A percentile compares a stretch with the other conserved stretches of the same genome.
These are phyloP conservation scores for Scaptomyza hsui DNA, from an alignment of 1,140 invertebrate genomes.

Conservation along the genomic window DNA sequence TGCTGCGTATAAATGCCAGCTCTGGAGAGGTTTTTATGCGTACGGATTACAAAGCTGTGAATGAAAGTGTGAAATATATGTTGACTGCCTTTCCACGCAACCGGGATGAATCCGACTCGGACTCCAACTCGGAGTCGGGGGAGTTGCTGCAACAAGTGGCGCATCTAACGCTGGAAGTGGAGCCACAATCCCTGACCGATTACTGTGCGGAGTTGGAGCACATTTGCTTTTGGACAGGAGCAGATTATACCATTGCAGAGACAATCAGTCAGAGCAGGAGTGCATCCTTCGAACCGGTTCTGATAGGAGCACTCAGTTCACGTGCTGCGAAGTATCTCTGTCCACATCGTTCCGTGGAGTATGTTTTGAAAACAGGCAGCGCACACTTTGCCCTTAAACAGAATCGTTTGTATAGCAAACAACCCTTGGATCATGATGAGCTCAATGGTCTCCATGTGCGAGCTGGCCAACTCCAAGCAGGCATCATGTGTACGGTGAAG, in stretches of 20 bases:
- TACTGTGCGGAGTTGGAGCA: conserved; percentile 74
- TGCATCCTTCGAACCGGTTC: conserved; percentile 53
- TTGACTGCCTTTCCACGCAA: conserved; percentile 62
- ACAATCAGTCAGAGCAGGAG: neutral
- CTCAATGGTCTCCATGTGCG: conserved; percentile 46
- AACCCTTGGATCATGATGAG: conserved; percentile 74
- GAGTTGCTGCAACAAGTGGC: conserved; percentile 52
- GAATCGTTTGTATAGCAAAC: conserved; percentile 63
- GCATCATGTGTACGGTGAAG: conserved; percentile 61
- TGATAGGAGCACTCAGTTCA: conserved; percentile 64
- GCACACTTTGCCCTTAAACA: conserved; percentile 63
- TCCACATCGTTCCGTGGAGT: conserved; percentile 52
- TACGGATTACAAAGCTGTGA: conserved; percentile 58
- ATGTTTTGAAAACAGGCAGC: conserved; percentile 54
- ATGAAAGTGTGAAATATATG: conserved; percentile 53
- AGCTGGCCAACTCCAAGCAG: conserved; percentile 51
- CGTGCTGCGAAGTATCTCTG: conserved; percentile 73
- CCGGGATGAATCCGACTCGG: neutral
- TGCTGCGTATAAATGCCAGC: conserved; percentile 64
- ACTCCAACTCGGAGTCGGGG: neutral
- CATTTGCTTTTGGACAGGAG: conserved; percentile 75
- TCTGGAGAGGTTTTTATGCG: conserved; percentile 76
- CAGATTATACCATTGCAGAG: conserved; percentile 71
- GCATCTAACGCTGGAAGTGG: conserved; percentile 67
- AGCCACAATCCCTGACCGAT: conserved; percentile 47